phyloP scores from a whole-genome alignment of 2,888 invertebrate species.

The Melinaea marsaeus region DNA sequence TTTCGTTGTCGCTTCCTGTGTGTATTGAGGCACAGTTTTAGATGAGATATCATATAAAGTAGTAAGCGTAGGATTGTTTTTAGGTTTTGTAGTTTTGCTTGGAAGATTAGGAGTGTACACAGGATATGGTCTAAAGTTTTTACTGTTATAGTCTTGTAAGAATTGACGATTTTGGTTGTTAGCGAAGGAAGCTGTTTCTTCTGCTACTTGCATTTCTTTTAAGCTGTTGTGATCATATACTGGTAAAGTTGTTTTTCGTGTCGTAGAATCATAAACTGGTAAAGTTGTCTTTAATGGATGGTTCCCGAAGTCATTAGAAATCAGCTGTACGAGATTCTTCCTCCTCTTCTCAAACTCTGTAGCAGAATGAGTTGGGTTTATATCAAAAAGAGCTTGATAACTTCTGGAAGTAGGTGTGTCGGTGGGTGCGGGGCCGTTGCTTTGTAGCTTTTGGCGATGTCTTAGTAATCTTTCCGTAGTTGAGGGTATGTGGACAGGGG shows the following conservation, averaged over 20 bases:
- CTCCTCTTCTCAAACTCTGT: conserved; percentile 61
- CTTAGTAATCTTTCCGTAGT: conserved; percentile 62
- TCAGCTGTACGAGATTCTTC: conserved; percentile 64
- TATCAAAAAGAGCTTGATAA: conserved; percentile 57
- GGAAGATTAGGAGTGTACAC: conserved; percentile 62
- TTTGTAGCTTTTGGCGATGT: conserved; percentile 57
- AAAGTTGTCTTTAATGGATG: conserved; percentile 51
- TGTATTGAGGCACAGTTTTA: conserved; percentile 41
- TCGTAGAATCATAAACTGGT: conserved; percentile 58
- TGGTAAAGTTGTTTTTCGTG: conserved; percentile 55
- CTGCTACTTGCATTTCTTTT: conserved; percentile 83
- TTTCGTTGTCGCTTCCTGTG: conserved; percentile 54
- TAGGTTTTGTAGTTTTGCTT: conserved; percentile 48
- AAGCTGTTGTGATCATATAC: conserved; percentile 64
- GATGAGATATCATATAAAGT: conserved; percentile 68
- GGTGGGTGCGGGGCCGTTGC: conserved; percentile 41
- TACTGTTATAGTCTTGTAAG: conserved; percentile 61
- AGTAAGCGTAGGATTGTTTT: conserved; percentile 61
- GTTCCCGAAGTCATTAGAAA: conserved; percentile 60
- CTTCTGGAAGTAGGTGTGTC: conserved; percentile 57
- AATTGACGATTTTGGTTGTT: conserved; percentile 72
- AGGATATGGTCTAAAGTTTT: conserved; percentile 66
- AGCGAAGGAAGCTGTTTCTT: conserved; percentile 87
- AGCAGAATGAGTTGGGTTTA: conserved; percentile 58
- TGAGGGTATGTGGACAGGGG: conserved; percentile 54